Evolutionary conservation across 2,113 vertebrate genomes (phyloP), one percentile per base, ranked within the genome.

Genomic region (Eidolon helvum): DNA sequence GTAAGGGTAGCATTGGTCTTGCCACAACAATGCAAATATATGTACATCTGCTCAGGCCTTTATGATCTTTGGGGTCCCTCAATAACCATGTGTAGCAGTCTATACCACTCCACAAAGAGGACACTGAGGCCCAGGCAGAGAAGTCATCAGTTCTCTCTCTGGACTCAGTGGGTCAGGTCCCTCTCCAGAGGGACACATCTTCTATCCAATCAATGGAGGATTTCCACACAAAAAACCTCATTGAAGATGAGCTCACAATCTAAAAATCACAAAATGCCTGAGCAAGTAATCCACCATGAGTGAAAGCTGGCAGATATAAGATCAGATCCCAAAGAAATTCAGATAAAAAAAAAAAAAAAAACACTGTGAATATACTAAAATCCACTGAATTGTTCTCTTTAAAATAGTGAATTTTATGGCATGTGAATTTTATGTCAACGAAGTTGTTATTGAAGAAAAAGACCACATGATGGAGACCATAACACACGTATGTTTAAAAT

Each of bases 251-350:
- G 18, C 57, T 91, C 35, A 79, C 57, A 43, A 40, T 38, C 40
- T 57, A 69, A 88, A 88, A 90, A 69, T 68, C 59, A 83, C 18
- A 95, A 77, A 61, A 75, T 0, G 1, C 0, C 0, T 4, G 12
- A 48, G 63, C 55, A 88, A 75, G 91, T 40, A 61, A 48, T 61
- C 63, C 26, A 78, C 48, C 3, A 43, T 2, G n/a, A 50, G 22
- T n/a, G 16, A 74, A 79, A 68, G n/a, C 2, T 84, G 77, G 26
- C 48, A 79, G 63, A 53, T 22, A 15, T 21, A 68, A 79, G 48
- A 61, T 86, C n/a, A 75, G 61, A 28, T 71, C 55, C n/a, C 87
- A 28, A 53, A 55, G 68, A 90, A 86, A 85, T 53, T 86, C 66
- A 71, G 24, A 77, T 61, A 45, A 40, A 91, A 43, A 43, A 43